Conservation (phyloP, 2,888 invertebrate genomes). For the Stenichneumon culpator region DNA sequence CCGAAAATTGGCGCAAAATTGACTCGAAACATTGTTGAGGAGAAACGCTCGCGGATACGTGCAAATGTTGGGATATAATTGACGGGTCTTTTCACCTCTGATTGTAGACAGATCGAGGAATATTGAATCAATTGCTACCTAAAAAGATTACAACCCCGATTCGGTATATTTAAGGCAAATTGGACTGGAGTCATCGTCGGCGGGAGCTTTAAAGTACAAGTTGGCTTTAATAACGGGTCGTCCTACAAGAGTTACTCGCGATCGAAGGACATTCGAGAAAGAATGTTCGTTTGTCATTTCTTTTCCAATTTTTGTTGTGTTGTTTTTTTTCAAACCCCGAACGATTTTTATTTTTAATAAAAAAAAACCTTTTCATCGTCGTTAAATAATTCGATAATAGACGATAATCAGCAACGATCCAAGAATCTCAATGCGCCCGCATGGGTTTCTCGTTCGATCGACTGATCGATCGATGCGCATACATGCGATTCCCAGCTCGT, state of each 20-base stretch:
- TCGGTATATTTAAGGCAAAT: constrained; percentile 1
- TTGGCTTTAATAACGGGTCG: background rate
- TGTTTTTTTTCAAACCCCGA: background rate
- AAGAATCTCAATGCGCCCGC: background rate
- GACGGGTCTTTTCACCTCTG: background rate
- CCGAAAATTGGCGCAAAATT: constrained; percentile 5
- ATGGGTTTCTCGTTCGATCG: background rate
- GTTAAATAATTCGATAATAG: background rate
- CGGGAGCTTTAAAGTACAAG: background rate
- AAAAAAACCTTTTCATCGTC: background rate
- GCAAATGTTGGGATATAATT: background rate
- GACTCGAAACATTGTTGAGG: constrained; percentile 2
- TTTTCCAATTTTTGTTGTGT: background rate
- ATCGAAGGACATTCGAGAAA: background rate
- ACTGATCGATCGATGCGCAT: constrained; percentile 15
- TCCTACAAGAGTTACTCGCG: background rate
- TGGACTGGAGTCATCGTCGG: background rate
- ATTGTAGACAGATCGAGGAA: background rate
- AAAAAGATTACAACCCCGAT: background rate
- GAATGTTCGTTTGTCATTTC: background rate
- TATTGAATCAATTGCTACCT: constrained; percentile 1
- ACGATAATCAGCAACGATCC: background rate
- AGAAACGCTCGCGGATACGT: background rate
- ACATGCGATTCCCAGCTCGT: constrained; percentile 44
- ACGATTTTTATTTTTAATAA: background rate